A percentile compares a stretch with the other conserved stretches of the same genome.
Conservation (phyloP, 2,113 vertebrate genomes). For the Elachura formosa region DNA sequence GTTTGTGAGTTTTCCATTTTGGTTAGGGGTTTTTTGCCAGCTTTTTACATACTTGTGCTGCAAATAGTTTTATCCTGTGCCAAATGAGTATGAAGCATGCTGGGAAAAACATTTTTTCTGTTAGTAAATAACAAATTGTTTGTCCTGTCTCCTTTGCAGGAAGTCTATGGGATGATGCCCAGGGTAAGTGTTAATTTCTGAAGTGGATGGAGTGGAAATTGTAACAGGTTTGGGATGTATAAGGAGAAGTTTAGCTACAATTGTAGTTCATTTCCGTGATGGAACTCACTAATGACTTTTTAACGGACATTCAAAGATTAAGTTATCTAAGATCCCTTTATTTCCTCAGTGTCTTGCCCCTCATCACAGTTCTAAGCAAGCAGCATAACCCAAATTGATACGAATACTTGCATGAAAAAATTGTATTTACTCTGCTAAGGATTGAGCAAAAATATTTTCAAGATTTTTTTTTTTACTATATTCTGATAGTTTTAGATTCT, state of each 20-base stretch:
- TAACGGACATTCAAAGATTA: not conserved
- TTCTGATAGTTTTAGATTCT: not conserved
- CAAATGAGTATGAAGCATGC: not conserved
- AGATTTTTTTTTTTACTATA: not conserved
- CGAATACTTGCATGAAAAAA: not conserved
- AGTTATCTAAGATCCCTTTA: not conserved
- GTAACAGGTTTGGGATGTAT: not conserved
- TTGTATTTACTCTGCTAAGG: not conserved
- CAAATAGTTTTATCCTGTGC: not conserved
- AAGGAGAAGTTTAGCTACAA: not conserved
- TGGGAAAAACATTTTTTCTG: not conserved
- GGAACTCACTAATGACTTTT: not conserved
- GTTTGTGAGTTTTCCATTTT: not conserved
- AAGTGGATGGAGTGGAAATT: not conserved
- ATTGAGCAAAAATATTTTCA: not conserved
- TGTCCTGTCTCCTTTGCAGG: slow-evolving; percentile 71
- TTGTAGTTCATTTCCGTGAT: not conserved
- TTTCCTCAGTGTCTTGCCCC: not conserved
- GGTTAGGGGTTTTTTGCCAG: not conserved
- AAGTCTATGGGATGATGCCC: slow-evolving; percentile 77
- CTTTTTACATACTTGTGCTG: not conserved
- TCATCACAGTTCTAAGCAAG: not conserved
- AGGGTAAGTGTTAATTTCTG: slow-evolving; percentile 71
- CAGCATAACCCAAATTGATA: not conserved
- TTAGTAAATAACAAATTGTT: not conserved